Conservation (phyloP, 2,113 vertebrate genomes). For the Nicator chloris region DNA sequence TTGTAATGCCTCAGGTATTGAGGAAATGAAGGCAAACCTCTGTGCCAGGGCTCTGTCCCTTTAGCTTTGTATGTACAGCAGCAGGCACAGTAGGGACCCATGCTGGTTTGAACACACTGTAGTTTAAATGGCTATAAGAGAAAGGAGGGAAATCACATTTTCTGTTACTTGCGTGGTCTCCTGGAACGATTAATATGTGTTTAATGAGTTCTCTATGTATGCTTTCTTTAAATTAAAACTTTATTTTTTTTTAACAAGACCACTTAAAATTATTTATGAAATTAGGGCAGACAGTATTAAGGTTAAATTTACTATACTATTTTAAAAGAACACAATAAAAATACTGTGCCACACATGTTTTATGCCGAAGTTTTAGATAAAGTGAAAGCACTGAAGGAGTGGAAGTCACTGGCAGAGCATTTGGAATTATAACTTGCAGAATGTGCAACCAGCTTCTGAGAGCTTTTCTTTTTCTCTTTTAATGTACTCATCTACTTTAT, state of each 20-base stretch:
- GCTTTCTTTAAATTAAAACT: not conserved
- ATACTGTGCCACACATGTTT: not conserved
- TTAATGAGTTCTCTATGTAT: not conserved
- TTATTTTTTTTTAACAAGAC: conserved; percentile 10
- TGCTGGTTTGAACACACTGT: not conserved
- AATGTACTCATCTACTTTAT: not conserved
- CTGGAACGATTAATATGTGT: not conserved
- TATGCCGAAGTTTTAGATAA: not conserved
- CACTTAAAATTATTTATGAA: not conserved
- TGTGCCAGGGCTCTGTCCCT: conserved; percentile 27
- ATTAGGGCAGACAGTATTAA: not conserved
- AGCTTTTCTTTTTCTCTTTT: not conserved
- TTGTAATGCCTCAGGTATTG: not conserved
- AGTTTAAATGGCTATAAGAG: not conserved
- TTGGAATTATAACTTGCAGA: not conserved
- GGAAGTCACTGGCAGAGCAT: not conserved
- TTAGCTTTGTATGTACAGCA: not conserved
- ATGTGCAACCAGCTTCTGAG: not conserved
- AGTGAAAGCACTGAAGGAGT: not conserved
- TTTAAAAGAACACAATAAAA: conserved; percentile 38
- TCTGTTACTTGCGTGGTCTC: not conserved
- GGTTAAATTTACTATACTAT: not conserved
- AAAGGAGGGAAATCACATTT: not conserved
- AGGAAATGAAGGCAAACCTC: conserved; percentile 6
- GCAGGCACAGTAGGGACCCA: not conserved